phyloP scores from a whole-genome alignment of 2,113 vertebrate species.

The cattle (Bos taurus) region ARS-UCD2.0 NC_037347.1:71760501-71761000 shows the following conservation, averaged over 20 bases:
- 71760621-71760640: background rate
- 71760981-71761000: background rate
- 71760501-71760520: background rate
- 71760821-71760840: background rate
- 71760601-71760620: background rate
- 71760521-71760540: background rate
- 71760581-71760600: background rate
- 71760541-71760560: background rate
- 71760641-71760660: background rate
- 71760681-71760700: background rate
- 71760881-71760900: background rate
- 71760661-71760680: background rate
- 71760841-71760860: background rate
- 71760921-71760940: background rate
- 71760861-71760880: background rate
- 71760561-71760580: background rate
- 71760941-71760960: background rate
- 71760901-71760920: background rate
- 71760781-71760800: background rate
- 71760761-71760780: background rate
- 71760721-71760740: background rate
- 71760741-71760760: background rate
- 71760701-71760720: background rate
- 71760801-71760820: background rate
- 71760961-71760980: background rate